Conservation (phyloP, 2,888 invertebrate species). For the Digitonthophagus gazella region DNA sequence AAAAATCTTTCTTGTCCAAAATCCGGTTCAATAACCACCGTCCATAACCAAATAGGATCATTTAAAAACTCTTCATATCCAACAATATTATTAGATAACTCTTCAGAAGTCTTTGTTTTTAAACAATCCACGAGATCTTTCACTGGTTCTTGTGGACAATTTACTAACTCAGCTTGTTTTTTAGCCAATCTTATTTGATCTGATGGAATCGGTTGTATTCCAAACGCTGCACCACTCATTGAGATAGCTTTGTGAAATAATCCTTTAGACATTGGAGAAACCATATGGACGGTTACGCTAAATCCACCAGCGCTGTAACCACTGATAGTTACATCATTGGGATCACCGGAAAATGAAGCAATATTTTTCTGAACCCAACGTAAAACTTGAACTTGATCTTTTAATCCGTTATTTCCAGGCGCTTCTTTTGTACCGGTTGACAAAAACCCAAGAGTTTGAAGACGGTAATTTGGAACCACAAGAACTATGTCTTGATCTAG, state of each 20-base stretch:
- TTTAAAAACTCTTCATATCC: conserved; percentile 49
- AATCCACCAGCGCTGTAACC: conserved; percentile 58
- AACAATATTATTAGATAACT: conserved; percentile 53
- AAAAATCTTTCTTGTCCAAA: conserved; percentile 66
- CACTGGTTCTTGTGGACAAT: conserved; percentile 58
- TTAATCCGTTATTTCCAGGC: conserved; percentile 68
- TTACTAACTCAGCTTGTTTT: conserved; percentile 60
- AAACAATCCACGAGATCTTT: conserved; percentile 61
- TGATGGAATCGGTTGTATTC: conserved; percentile 55
- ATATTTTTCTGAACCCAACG: conserved; percentile 68
- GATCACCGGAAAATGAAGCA: conserved; percentile 66
- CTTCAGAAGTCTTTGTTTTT: conserved; percentile 54
- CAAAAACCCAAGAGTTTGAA: conserved; percentile 46
- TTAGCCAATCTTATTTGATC: conserved; percentile 60
- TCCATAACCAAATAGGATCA: conserved; percentile 58
- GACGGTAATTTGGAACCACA: conserved; percentile 64
- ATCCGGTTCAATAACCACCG: conserved; percentile 63
- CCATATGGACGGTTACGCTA: conserved; percentile 54
- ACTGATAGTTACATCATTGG: conserved; percentile 60
- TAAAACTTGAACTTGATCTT: conserved; percentile 67
- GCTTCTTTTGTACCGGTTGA: conserved; percentile 65
- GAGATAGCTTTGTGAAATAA: conserved; percentile 69
- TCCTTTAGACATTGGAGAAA: conserved; percentile 65
- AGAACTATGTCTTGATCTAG: conserved; percentile 65
- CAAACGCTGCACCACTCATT: conserved; percentile 64